Percentiles rank a stretch among this genome's conserved stretches.
phyloP scores from a whole-genome alignment of 2,797 vertebrate genomes.

The Sebastiscus albofasciatus region DNA sequence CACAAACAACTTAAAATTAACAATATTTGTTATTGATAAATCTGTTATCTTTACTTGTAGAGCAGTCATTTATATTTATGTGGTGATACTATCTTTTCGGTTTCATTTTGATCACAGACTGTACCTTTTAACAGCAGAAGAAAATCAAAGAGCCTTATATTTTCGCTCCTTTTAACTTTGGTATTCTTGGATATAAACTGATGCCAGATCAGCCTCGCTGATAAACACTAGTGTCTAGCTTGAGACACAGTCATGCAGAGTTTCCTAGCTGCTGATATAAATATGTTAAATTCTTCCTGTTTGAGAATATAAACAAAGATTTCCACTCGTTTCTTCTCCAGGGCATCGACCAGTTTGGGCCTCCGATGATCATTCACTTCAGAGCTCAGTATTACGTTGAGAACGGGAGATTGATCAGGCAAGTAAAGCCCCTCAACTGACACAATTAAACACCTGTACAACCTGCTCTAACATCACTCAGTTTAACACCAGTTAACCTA shows the following conservation, averaged over 20 bases:
- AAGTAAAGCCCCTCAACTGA: constrained; percentile 12
- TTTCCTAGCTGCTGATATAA: not conserved
- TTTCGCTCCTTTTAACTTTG: not conserved
- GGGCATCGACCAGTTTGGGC: constrained; percentile 99
- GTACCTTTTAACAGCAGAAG: not conserved
- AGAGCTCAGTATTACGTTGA: constrained; percentile 98
- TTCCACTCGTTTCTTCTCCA: constrained; percentile 61
- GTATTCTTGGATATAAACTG: not conserved
- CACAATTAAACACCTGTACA: not conserved
- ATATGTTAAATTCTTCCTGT: not conserved
- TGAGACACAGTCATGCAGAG: not conserved
- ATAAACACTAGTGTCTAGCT: not conserved
- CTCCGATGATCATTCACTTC: constrained; percentile 98
- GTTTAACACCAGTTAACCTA: not conserved
- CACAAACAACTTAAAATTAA: too few species aligned
- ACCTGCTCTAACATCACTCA: not conserved
- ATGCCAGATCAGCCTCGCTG: not conserved
- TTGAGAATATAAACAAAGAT: not conserved
- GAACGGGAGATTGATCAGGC: constrained; percentile 95
- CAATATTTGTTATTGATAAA: not conserved
- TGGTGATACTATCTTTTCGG: not conserved
- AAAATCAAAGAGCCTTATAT: not conserved
- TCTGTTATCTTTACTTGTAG: not conserved
- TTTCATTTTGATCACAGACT: not conserved
- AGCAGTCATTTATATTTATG: not conserved